Base-by-base conservation (phyloP, 1,140 invertebrate genomes). In the Phymorhynchus buccinoides region DNA sequence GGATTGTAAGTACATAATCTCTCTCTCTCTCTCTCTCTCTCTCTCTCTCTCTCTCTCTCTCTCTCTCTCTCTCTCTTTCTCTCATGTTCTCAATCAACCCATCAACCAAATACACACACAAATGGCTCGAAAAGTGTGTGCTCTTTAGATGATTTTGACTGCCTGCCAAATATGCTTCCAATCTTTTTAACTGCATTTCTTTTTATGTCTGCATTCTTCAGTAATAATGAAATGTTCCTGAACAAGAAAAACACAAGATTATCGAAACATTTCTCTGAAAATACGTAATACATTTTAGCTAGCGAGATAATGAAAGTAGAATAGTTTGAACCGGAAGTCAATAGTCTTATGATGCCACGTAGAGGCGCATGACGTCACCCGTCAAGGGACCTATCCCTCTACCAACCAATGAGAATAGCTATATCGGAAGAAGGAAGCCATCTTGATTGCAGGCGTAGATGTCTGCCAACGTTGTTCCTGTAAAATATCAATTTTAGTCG, bases 351-450 rank as follows among this genome's bases (percentile, higher is more conserved):
- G 90, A 91, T 90, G 90, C 91, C 90, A 92, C 90, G 90, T 91
- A 89, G 88, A 85, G 88, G 80, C 90, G 80, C 90, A 89, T 91
- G 90, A 89, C 90, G 90, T 91, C 90, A 85, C 85, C 83, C 83
- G 84, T 87, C 88, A 90, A 88, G 88, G 86, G 48, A 80, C 84
- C 32, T 86, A 89, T 88, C 89, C 91, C 90, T 89, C 90, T 92
- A 83, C 81, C 81, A 44, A 32, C 88, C 89, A 89, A 86, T 88
- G 85, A 66, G 85, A 85, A 90, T 88, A 90, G 88, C 86, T 82
- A 89, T 86, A 91, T 89, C 89, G 89, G 89, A 91, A 91, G 90
- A 88, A 91, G 90, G 91, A 91, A 92, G 92, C 92, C 92, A 93
- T 93, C 86, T 93, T 90, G 87, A 89, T 87, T 85, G 85, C 85